Evolutionary conservation across 1,140 invertebrate genomes (phyloP), one percentile per base, ranked within the genome.

Genomic region (Mizuhopecten yessoensis): DNA sequence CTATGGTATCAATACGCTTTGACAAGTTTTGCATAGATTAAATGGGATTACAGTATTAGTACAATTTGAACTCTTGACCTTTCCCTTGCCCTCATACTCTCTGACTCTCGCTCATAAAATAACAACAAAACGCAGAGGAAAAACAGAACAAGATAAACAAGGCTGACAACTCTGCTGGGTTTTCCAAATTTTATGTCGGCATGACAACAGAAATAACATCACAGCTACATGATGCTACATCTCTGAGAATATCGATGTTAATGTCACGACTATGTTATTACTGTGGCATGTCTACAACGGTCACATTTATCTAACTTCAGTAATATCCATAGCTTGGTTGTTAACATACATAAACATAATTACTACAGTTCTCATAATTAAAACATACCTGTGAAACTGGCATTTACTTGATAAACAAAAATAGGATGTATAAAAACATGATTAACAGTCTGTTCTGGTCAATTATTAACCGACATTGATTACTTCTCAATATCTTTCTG

Each of bases 161-260:
- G 57, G 23, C 57, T 75, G 57, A 75, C 57, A 75, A 75, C 57
- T 75, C 57, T n/a, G 57, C 57, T 75, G 23, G 57, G 57, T 75
- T 75, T 75, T 17, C 17, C 57, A 75, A 75, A 75, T 75, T 75
- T 75, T 75, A 75, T 75, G 57, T 75, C 57, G 9, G 1, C 23
- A 75, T n/a, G 57, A 75, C 57, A n/a, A 75, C 57, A 75, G 57
- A 75, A 75, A 75, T 75, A 75, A 75, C 57, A 75, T 75, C 57
- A 75, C 57, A 75, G 57, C 57, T 75, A 75, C 57, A 75, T 75
- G 57, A 75, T 75, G 57, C 57, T 75, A 75, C 57, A 75, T 75
- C 57, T 75, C 9, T 75, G 17, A 13, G 42, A 17, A 5, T 13
- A 39, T 45, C 17, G 42, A 45, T 45, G 42, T 75, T 29, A 75